phyloP scores from a whole-genome alignment of 2,113 vertebrate species.

The Tetraodon nigroviridis region DNA sequence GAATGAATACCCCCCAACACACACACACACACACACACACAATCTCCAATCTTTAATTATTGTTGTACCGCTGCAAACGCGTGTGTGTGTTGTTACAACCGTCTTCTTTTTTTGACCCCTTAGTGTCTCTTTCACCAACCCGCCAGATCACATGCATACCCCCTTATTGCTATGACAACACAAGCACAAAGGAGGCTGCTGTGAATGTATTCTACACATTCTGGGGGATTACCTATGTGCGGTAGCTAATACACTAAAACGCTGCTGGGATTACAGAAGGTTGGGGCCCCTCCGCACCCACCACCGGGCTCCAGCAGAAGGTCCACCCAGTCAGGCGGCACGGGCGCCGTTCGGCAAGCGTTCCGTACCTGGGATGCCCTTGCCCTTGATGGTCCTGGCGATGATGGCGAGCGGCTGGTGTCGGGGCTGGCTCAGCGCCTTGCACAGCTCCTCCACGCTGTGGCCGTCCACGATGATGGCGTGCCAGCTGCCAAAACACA shows the following conservation, averaged over 20 bases:
- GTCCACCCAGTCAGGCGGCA: background rate
- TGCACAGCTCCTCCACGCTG: constrained; percentile 93
- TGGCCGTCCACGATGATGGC: constrained; percentile 89
- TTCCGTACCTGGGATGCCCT: constrained; percentile 85
- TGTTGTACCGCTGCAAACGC: background rate
- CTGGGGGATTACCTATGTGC: constrained; percentile 80
- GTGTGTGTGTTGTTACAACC: constrained; percentile 18
- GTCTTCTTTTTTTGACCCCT: constrained; percentile 8
- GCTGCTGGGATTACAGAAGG: constrained; percentile 41
- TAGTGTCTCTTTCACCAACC: constrained; percentile 7
- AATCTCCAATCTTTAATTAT: background rate
- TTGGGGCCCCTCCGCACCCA: constrained; percentile 14
- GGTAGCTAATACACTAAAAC: constrained; percentile 63
- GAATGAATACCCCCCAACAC: too few species aligned
- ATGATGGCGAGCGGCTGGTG: constrained; percentile 91
- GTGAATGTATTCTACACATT: constrained; percentile 54
- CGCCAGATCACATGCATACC: constrained; percentile 30
- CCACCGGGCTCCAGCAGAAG: background rate
- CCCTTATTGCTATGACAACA: constrained; percentile 29
- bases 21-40: too few species aligned
- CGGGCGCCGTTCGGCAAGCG: background rate
- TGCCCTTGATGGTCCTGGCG: constrained; percentile 92
- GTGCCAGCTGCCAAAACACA: constrained; percentile 79
- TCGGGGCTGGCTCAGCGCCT: constrained; percentile 85
- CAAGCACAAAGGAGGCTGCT: constrained; percentile 23